Evolutionary conservation across 2,797 vertebrate species (phyloP).

Genomic region (Poeciliopsis turneri): DNA sequence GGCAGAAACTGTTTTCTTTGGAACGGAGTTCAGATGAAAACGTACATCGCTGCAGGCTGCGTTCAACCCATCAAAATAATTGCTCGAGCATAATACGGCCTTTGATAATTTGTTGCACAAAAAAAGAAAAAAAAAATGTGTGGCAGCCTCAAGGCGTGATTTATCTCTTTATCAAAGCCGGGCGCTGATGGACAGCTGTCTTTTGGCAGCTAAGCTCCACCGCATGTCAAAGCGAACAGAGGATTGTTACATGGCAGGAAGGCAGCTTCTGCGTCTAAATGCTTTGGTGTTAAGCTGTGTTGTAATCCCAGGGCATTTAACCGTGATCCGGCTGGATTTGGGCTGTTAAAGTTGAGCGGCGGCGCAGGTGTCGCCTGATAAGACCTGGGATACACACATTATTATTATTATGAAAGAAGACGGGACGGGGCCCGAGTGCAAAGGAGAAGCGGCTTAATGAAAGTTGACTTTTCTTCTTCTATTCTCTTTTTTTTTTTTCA

Average conservation of each 20-base stretch:
- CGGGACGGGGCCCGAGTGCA: neutral
- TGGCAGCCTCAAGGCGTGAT: slow-evolving; percentile 34
- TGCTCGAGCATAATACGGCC: neutral
- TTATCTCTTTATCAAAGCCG: slow-evolving; percentile 35
- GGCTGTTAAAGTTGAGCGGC: slow-evolving; percentile 45
- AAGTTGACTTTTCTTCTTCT: slow-evolving; percentile 9
- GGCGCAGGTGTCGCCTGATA: slow-evolving; percentile 63
- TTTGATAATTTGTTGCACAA: slow-evolving; percentile 40
- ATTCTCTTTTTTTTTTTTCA: neutral
- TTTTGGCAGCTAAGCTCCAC: slow-evolving; percentile 35
- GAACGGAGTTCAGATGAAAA: slow-evolving; percentile 16
- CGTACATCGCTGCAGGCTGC: slow-evolving; percentile 27
- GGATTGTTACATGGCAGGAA: slow-evolving; percentile 48
- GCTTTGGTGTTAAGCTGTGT: slow-evolving; percentile 53
- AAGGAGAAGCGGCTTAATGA: slow-evolving; percentile 3
- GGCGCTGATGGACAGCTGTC: slow-evolving; percentile 54
- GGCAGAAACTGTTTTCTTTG: slow-evolving; percentile 36
- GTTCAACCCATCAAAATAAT: slow-evolving; percentile 36
- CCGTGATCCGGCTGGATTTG: slow-evolving; percentile 64
- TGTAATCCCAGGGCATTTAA: slow-evolving; percentile 66
- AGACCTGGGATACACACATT: slow-evolving; percentile 61
- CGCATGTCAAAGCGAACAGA: slow-evolving; percentile 31
- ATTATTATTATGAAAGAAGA: slow-evolving; percentile 35
- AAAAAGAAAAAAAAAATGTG: neutral
- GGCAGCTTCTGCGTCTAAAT: slow-evolving; percentile 35